Base-by-base conservation (phyloP, 2,888 invertebrate species). In the Archaeoteleia sp. region DNA sequence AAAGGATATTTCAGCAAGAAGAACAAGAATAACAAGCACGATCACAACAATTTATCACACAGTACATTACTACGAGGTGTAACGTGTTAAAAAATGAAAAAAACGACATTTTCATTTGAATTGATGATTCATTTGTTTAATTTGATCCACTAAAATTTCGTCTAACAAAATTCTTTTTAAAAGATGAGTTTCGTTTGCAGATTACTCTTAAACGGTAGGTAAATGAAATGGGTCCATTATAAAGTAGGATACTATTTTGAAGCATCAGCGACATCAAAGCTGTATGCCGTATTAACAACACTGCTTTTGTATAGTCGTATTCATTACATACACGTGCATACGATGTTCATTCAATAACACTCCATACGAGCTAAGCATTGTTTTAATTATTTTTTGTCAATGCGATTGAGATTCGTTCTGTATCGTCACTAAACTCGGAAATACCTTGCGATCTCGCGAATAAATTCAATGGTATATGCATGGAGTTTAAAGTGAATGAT, bases 21-120 rank as follows among this genome's bases (percentile, higher is more conserved):
- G 77, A 75, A 72, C 75, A 68, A 67, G 53, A 69, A 72, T 70
- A 71, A 73, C 73, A 72, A 71, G 66, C 67, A 74, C 69, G 73
- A 78, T 63, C 70, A 74, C 63, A 73, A 74, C 69, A 78, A 74
- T 68, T 66, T 69, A 74, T 76, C 73, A 76, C 78, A 76, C 73
- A 71, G 61, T 66, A 78, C 77, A 77, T 74, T 71, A 75, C 61
- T 60, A 13, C 45, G 43, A 46, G 55, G 49, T 55, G 60, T 61
- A 53, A 30, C 48, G n/a, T n/a, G n/a, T n/a, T n/a, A n/a, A n/a
- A n/a, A n/a, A n/a, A n/a, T n/a, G n/a, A n/a, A n/a, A 23, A 23
- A 23, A 23, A 23, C 3, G 7, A 23, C 7, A 23, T 23, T 23
- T n/a, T n/a, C n/a, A n/a, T n/a, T n/a, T n/a, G n/a, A n/a, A n/a